These are phyloP conservation scores for Corynorhinus townsendii DNA, from an alignment of 2,113 vertebrate genomes.

Conservation along the genomic window DNA sequence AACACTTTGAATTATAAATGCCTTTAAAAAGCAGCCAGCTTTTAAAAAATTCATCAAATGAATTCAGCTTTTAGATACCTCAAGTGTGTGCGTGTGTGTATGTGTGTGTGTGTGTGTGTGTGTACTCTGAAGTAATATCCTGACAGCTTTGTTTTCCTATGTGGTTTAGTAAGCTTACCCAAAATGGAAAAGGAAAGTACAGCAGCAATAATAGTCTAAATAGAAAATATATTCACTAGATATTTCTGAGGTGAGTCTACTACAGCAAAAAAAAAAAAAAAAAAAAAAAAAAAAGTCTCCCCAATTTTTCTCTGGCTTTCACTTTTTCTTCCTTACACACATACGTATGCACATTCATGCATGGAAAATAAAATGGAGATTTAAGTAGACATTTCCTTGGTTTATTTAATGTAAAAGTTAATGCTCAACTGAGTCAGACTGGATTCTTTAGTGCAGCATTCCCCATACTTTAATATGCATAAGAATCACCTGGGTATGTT, in stretches of 20 bases:
- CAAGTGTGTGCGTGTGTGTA: background rate
- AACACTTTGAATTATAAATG: constrained; percentile 66
- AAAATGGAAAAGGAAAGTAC: background rate
- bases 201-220: background rate
- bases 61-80: background rate
- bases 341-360: background rate
- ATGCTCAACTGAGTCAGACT: background rate
- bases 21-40: constrained; percentile 40
- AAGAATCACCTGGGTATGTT: background rate
- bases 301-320: background rate
- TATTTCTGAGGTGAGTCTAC: background rate
- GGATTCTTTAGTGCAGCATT: background rate
- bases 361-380: background rate
- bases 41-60: constrained; percentile 59
- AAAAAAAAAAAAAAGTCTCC: background rate
- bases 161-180: background rate
- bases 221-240: background rate
- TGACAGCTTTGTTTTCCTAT: constrained; percentile 28
- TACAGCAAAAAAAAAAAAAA: background rate
- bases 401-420: background rate
- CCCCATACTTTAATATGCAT: background rate
- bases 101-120: too few relatives aligned
- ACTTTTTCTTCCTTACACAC: background rate
- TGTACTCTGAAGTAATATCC: background rate
- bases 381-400: background rate